These are phyloP conservation scores for Sinocyclocheilus anophthalmus DNA, from an alignment of 2,113 vertebrate genomes.

Conservation along the genomic window DNA sequence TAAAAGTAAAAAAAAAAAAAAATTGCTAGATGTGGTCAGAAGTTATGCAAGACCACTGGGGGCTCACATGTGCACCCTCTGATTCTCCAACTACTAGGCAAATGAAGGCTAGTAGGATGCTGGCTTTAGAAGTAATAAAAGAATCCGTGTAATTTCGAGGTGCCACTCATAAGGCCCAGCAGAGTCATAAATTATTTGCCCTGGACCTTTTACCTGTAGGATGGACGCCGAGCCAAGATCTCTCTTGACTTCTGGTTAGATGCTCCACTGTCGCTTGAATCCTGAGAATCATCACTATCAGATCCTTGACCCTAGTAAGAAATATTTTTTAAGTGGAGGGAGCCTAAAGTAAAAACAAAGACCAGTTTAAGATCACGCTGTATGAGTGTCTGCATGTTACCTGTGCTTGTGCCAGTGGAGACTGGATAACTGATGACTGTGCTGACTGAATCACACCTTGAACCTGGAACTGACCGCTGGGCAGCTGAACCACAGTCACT, in stretches of 20 bases:
- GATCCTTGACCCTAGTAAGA: conserved; percentile 56
- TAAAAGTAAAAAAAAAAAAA: too few relatives aligned
- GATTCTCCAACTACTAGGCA: not conserved
- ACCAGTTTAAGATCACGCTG: not conserved
- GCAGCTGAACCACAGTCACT: conserved; percentile 93
- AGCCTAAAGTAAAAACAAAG: not conserved
- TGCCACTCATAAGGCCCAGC: not conserved
- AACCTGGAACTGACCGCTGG: conserved; percentile 96
- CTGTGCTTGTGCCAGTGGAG: conserved; percentile 95
- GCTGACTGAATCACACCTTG: conserved; percentile 99
- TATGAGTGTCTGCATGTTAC: conserved; percentile 67
- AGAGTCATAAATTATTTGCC: not conserved
- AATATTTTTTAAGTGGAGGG: not conserved
- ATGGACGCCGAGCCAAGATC: conserved; percentile 94
- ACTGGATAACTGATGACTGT: conserved; percentile 98
- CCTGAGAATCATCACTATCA: conserved; percentile 98
- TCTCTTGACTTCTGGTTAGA: conserved; percentile 97
- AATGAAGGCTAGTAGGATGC: not conserved
- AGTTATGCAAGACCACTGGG: not conserved
- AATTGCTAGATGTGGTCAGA: not conserved
- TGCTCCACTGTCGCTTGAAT: conserved; percentile 95
- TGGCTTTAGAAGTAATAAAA: not conserved
- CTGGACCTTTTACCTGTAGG: conserved; percentile 84
- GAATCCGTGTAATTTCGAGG: not conserved
- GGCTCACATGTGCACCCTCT: not conserved